Percentiles rank a stretch among this genome's conserved stretches.
These are phyloP conservation scores for Drosophila paranaensis DNA, from an alignment of 2,888 invertebrate species.

Conservation along the genomic window DNA sequence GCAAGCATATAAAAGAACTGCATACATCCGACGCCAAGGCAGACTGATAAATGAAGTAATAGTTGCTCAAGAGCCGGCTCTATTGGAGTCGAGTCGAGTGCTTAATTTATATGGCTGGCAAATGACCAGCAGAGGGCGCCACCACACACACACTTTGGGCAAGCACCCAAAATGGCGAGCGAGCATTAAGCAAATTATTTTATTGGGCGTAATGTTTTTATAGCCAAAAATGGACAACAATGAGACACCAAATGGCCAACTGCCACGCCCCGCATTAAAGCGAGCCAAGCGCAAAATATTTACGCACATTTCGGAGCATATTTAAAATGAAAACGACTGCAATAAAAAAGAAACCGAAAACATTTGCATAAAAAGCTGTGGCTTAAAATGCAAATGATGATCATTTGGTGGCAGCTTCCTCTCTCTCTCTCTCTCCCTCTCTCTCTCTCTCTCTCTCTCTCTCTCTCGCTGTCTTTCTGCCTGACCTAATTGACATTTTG, in stretches of 20 bases:
- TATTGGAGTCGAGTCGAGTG: conserved; percentile 19
- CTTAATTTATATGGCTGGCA: conserved; percentile 61
- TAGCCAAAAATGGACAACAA: conserved; percentile 62
- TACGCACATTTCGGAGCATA: conserved; percentile 52
- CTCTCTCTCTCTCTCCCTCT: background rate
- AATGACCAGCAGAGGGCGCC: conserved; percentile 63
- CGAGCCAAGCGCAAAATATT: conserved; percentile 48
- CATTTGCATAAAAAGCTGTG: conserved; percentile 62
- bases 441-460: background rate
- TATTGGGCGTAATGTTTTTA: conserved; percentile 83
- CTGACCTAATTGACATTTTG: conserved; percentile 71
- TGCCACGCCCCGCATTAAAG: conserved; percentile 28
- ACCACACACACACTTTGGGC: conserved; percentile 34
- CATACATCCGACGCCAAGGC: conserved; percentile 30
- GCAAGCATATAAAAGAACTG: conserved; percentile 33
- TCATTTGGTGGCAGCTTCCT: conserved; percentile 14
- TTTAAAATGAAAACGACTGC: conserved; percentile 32
- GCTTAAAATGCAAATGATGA: conserved; percentile 59
- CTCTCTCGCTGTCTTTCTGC: background rate
- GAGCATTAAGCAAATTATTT: conserved; percentile 78
- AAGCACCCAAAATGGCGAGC: conserved; percentile 45
- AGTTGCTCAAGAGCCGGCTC: conserved; percentile 33
- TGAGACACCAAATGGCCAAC: conserved; percentile 55
- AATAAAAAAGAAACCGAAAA: background rate
- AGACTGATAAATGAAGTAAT: conserved; percentile 70